Percentiles rank a stretch among this genome's conserved stretches.
Evolutionary conservation across 2,888 invertebrate species (phyloP).

Genomic region (Aleiodes alternator): DNA sequence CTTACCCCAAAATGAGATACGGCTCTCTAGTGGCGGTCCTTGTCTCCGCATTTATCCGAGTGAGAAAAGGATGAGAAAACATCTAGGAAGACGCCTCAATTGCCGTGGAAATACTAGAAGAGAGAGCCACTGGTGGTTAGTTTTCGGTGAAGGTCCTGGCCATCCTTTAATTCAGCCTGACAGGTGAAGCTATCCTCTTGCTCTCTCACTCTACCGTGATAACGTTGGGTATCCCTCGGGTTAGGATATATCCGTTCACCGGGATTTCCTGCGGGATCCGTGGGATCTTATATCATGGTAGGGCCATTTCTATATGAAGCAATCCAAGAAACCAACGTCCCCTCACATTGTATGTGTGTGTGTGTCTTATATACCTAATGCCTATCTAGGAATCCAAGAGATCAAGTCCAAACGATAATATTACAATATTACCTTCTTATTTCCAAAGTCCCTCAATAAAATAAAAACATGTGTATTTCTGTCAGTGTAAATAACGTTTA

Average conservation of each 20-base stretch:
- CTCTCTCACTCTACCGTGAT: constrained; percentile 54
- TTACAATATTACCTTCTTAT: constrained; percentile 23
- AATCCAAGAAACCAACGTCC: constrained; percentile 57
- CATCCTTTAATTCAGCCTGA: constrained; percentile 80
- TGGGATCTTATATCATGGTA: constrained; percentile 74
- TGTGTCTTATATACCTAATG: constrained; percentile 43
- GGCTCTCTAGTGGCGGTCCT: constrained; percentile 53
- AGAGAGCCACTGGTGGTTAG: constrained; percentile 46
- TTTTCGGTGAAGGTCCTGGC: constrained; percentile 65
- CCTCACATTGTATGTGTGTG: constrained; percentile 46
- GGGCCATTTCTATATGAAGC: constrained; percentile 74
- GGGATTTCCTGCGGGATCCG: constrained; percentile 75
- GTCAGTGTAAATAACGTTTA: no score
- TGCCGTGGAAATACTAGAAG: constrained; percentile 59
- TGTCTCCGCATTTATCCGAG: constrained; percentile 11
- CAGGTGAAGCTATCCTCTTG: constrained; percentile 75
- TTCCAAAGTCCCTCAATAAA: neutral
- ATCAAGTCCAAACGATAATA: constrained; percentile 35
- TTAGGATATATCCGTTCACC: constrained; percentile 75
- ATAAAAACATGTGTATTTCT: no score
- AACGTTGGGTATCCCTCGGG: constrained; percentile 72
- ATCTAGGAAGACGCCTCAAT: constrained; percentile 61
- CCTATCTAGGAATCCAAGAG: constrained; percentile 39
- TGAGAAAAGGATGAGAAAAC: constrained; percentile 42
- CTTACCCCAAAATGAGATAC: constrained; percentile 50